These are phyloP conservation scores for Hephaestus fuliginosus DNA, from an alignment of 2,797 vertebrate genomes.

Conservation along the genomic window DNA sequence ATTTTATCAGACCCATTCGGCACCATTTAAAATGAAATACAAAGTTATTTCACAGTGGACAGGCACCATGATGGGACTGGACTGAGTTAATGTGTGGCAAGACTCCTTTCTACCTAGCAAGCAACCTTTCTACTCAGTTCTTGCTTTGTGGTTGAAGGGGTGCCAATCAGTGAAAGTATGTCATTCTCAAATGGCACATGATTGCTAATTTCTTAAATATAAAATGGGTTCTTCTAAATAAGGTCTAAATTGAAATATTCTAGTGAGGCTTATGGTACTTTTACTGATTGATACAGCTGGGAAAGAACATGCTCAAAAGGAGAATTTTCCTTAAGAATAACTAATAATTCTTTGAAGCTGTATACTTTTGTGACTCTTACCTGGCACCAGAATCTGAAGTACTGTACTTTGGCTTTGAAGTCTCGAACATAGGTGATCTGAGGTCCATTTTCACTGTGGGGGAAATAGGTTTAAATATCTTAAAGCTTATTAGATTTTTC, in stretches of 20 bases:
- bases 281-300: background rate
- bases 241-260: background rate
- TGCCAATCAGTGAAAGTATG: background rate
- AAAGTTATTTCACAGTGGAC: background rate
- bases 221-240: background rate
- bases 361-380: conserved; percentile 75
- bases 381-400: conserved; percentile 99
- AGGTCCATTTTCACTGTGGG: conserved; percentile 93
- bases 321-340: background rate
- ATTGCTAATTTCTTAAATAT: background rate
- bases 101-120: background rate
- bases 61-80: background rate
- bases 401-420: conserved; percentile 98
- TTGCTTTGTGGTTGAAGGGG: background rate
- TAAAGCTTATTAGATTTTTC: background rate
- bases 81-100: too few species aligned
- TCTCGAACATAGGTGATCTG: conserved; percentile 98
- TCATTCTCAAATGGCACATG: background rate
- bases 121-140: background rate
- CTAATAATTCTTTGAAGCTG: background rate
- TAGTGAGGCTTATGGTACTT: background rate
- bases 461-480: background rate
- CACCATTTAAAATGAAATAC: background rate
- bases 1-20: background rate
- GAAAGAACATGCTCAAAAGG: background rate